These are phyloP conservation scores for Formica aserva DNA, from an alignment of 2,888 invertebrate species.

Conservation along the genomic window DNA sequence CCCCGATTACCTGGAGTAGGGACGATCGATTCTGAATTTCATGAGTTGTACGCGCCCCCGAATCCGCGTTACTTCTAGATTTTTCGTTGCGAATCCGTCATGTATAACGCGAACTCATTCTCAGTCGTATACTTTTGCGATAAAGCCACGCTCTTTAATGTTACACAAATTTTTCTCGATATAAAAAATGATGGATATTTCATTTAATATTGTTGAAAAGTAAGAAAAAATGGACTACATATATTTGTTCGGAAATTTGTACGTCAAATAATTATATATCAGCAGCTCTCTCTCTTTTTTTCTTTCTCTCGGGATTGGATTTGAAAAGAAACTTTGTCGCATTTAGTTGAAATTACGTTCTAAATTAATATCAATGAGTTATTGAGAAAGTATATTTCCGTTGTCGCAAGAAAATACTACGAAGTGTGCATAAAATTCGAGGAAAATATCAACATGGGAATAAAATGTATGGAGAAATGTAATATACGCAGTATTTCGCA, in stretches of 20 bases:
- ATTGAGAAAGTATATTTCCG: not conserved
- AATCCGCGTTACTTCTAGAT: not conserved
- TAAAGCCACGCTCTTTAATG: not conserved
- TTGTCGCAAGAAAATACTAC: slow-evolving; percentile 1
- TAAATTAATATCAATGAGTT: not conserved
- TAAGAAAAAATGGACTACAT: not conserved
- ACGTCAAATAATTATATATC: not conserved
- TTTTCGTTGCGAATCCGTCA: slow-evolving; percentile 11
- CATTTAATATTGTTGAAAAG: not conserved
- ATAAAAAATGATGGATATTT: not conserved
- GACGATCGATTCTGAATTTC: slow-evolving; percentile 54
- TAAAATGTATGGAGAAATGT: slow-evolving; percentile 35
- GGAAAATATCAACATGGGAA: slow-evolving; percentile 37
- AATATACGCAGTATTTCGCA: slow-evolving; percentile 3
- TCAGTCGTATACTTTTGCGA: not conserved
- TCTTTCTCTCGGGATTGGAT: not conserved
- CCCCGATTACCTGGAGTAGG: slow-evolving; percentile 48
- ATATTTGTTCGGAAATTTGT: not conserved
- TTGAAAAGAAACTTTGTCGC: not conserved
- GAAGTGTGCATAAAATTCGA: slow-evolving; percentile 16
- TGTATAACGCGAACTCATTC: slow-evolving; percentile 8
- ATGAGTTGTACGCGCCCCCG: slow-evolving; percentile 16
- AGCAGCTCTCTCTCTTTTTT: not conserved
- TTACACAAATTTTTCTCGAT: not conserved
- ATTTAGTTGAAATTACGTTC: slow-evolving; percentile 5